Evolutionary conservation across 2,113 vertebrate species (phyloP), one percentile per base, ranked within the genome.

Genomic region (Mus pahari): DNA sequence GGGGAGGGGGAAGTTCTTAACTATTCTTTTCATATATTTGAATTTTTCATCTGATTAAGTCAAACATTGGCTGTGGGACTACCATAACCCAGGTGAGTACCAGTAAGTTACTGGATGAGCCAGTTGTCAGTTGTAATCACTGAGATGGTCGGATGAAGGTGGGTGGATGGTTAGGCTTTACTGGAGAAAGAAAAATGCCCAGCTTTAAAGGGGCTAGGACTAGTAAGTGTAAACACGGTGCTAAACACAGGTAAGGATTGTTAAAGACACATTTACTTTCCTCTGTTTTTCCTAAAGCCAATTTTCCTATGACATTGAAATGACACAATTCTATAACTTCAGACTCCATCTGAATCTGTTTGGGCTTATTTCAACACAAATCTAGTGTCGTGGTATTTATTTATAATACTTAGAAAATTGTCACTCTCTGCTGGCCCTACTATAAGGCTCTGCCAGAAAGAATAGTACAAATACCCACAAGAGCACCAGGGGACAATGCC

Each of bases 201-300:
- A 83, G 71, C 58, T 89, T 95, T 90, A 62, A 55, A n/a, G 86
- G 19, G 13, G 26, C 75, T 17, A 90, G 84, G 74, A 62, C 90
- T 83, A 87, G 75, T n/a, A 36, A 79, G 1, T 58, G 74, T 91
- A 66, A 60, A 75, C 9, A 93, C 42, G 9, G n/a, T 50, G 7
- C 55, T 81, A 70, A 31, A 48, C 90, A 53, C 88, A 93, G 20
- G 64, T 74, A 55, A 91, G 53, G 66, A 78, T 87, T 28, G 33
- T 78, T 86, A 93, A 77, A 92, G 81, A 77, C 6, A 86, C 1
- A 24, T 45, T 94, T 97, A 45, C 31, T 68, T 64, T 82, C 14
- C 71, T 83, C 82, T 70, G 4, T 77, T 94, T 91, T 82, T 82
- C 66, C 71, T 86, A 26, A 96, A 90, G 94, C 6, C 53, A 91